Evolutionary conservation across 2,113 vertebrate species (phyloP), one percentile per base, ranked within the genome.

Genomic region (Aldabrachelys gigantea): DNA sequence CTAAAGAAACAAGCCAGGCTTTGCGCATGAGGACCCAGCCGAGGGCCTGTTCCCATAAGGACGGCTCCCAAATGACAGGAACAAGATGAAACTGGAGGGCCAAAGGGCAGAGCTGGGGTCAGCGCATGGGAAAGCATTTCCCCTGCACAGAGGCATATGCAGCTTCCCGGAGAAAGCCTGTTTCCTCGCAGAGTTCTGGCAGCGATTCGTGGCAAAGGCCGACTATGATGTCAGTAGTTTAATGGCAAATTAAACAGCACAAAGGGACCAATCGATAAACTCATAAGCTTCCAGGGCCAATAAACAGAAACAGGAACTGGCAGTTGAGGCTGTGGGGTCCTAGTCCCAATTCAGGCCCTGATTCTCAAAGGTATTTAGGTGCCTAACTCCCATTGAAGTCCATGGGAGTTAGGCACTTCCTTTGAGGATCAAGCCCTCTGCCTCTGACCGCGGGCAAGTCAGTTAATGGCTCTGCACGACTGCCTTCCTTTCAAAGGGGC

Each of bases 91-190:
- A 25, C 72, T 21, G 62, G 14, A n/a, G 19, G 19, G 62, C 35
- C 35, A 21, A n/a, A n/a, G 62, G 62, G 62, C 62, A 19, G 31
- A 3, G 27, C 53, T 54, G n/a, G 35, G 65, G 8, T n/a, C 65
- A 72, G 65, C 29, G 2, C 59, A 31, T 62, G 65, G 65, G n/a
- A 38, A 16, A 72, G n/a, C 17, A 9, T n/a, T 19, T n/a, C 35
- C 65, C 21, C 35, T 1, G 35, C 35, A 19, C 35, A 72, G 65
- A 62, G 16, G 35, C 31, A 69, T 12, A 10, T 17, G 11, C 6
- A 0, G 5, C 5, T 47, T 24, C 0, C 78, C 47, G 17, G 49
- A 16, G 13, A 35, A 31, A 17, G 59, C 35, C 35, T 35, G 29
- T 62, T 16, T 35, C 29, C 19, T 35, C 5, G 38, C 72, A 27